Evolutionary conservation across 2,797 vertebrate species (phyloP).

Genomic region (Aulostomus chinensis): DNA sequence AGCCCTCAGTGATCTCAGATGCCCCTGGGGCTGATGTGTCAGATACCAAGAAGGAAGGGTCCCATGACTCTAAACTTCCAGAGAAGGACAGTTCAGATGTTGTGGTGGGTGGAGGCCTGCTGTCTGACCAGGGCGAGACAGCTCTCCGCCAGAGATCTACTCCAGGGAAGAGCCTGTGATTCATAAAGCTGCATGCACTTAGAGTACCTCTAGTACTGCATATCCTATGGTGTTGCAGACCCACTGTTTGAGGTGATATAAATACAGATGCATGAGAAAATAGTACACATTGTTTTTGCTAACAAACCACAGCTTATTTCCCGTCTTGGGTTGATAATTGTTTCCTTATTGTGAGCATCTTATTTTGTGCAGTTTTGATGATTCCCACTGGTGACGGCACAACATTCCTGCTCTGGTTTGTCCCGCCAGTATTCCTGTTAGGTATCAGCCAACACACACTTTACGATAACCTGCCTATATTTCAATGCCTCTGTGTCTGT

Average conservation of each 20-base stretch:
- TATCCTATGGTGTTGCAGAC: neutral
- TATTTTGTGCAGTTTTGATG: conserved; percentile 5
- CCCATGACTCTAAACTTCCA: conserved; percentile 23
- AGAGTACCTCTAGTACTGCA: conserved; percentile 1
- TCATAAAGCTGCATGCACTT: neutral
- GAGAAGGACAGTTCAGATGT: conserved; percentile 12
- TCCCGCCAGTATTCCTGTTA: neutral
- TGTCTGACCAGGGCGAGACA: conserved; percentile 41
- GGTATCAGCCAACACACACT: neutral
- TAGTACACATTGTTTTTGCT: conserved; percentile 18
- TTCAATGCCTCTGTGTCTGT: neutral
- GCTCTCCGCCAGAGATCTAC: conserved; percentile 76
- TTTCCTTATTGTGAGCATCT: too few relatives aligned
- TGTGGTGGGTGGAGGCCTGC: conserved; percentile 16
- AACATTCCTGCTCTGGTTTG: conserved; percentile 29
- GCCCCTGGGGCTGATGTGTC: conserved; percentile 20
- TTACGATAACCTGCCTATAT: conserved; percentile 1
- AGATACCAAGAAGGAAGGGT: conserved; percentile 29
- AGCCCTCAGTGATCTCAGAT: conserved; percentile 31
- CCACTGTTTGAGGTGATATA: conserved; percentile 2
- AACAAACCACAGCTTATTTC: conserved; percentile 10
- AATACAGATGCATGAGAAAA: conserved; percentile 21
- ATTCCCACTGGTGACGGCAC: conserved; percentile 1
- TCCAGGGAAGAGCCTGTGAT: conserved; percentile 75
- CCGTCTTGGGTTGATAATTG: neutral